Base-by-base conservation (phyloP, 2,113 vertebrate species). In the Forbesichthys agassizii region DNA sequence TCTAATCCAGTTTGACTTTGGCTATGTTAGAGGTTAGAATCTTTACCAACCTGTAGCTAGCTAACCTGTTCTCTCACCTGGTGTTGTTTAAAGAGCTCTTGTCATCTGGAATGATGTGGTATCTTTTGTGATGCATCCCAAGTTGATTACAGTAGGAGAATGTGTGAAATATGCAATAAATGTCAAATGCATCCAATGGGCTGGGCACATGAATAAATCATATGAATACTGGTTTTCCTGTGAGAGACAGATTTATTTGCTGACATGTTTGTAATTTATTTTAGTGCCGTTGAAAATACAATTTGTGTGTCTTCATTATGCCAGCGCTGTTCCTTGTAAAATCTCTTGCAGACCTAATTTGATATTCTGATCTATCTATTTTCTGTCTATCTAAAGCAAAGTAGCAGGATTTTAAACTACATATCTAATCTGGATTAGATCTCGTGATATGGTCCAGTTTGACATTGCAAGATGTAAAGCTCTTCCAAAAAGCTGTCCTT, bases 121-220 rank as follows among this genome's bases (percentile, higher is more conserved):
- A 33, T 11, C 11, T 52, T 0, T 61, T 13, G 4, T 78, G 81
- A 83, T 83, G 58, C n/a, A 14, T 61, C 54, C 74, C 79, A 84
- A 71, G 79, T 82, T 69, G n/a, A 62, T 33, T 48, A 9, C 8
- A 64, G 13, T 33, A 11, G 3, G 33, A 27, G 27, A 27, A 33
- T 27, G 56, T 27, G 56, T 27, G 48, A 51, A 27, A 20, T 27
- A 16, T 55, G 54, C n/a, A 13, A 64, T 53, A 3, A 60, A 66
- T 64, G 58, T 33, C 62, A 33, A 74, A 71, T 69, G 66, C 42
- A 77, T 63, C 42, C 60, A 68, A 72, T n/a, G 0, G 64, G 14
- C 14, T 46, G 33, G 0, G 5, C 59, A 61, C 49, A 69, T 75
- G 18, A 79, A 75, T 75, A 49, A 70, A 68, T 79, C 74, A 72